Base-by-base conservation (phyloP, 2,888 invertebrate species). In the Parnassius orleans region DNA sequence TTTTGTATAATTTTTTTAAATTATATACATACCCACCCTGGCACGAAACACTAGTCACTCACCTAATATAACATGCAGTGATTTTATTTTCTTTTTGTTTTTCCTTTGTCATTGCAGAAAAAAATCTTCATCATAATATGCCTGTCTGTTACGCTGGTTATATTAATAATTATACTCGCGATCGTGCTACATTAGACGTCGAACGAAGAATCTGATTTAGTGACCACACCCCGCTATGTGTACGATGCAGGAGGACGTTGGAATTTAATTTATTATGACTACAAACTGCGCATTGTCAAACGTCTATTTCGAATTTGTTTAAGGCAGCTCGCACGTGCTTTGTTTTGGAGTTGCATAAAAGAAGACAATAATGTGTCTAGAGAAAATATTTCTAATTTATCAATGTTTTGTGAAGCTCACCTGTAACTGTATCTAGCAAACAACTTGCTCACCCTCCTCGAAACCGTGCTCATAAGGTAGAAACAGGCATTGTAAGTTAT, bases 111-210 rank as follows among this genome's bases (percentile, higher is more conserved):
- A 92, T 95, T 94, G 85, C 96, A 96, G 96, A 96, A 96, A 95
- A 95, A 95, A 94, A 95, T 96, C 94, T 94, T 95, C 94, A 95
- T 96, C 94, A 93, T 95, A 90, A 94, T 96, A 93, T 96, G 96
- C 95, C 93, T 96, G 92, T 92, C 94, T 86, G 92, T 96, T 90
- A 94, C 94, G 90, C 91, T 95, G 94, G 92, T 95, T 92, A 94
- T 96, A 92, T 93, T 95, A 92, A 93, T 94, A 92, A 94, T 95
- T 89, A 89, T 95, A 90, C 93, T 96, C 81, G 87, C 92, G 68
- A 76, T 85, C 69, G 69, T 67, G 68, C 79, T 92, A 75, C 71
- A 67, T 65, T 89, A 86, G 80, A 61, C 74, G 61, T 61, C 74
- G 68, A 61, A 71, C 66, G 71, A 72, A 73, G 61, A 69, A 46